Percentiles rank a stretch among this genome's conserved stretches.
Conservation (phyloP, 2,888 invertebrate species). For the Eurois occulta region DNA sequence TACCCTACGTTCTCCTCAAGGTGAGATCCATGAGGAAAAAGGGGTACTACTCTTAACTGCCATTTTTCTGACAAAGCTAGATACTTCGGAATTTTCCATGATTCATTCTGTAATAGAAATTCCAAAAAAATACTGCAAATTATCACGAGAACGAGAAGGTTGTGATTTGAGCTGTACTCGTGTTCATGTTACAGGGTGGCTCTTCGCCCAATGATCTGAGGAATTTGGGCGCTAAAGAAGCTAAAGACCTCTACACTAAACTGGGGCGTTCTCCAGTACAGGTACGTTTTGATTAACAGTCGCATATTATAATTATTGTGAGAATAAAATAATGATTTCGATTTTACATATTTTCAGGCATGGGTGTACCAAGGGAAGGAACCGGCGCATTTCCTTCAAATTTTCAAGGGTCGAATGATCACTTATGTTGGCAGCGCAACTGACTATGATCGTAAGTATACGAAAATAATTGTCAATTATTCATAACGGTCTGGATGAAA, state of each 20-base stretch:
- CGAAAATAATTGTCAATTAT: not conserved
- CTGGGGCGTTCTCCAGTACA: conserved; percentile 88
- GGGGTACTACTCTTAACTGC: not conserved
- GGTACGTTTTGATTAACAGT: conserved; percentile 71
- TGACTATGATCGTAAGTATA: conserved; percentile 91
- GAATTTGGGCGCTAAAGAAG: conserved; percentile 92
- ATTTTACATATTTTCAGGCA: conserved; percentile 83
- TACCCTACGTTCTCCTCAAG: not conserved
- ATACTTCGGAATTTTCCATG: not conserved
- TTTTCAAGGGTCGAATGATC: conserved; percentile 96
- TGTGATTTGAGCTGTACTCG: not conserved
- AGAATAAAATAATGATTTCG: not conserved
- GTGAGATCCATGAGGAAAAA: not conserved
- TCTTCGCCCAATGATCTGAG: conserved; percentile 94
- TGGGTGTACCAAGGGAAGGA: conserved; percentile 97
- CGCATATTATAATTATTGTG: not conserved
- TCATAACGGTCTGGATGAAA: not conserved
- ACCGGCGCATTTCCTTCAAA: conserved; percentile 97
- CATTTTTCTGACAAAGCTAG: not conserved
- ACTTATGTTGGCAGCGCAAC: conserved; percentile 93
- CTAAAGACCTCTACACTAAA: conserved; percentile 89
- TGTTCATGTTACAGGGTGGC: conserved; percentile 90
- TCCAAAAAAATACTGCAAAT: not conserved
- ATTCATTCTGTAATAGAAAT: not conserved
- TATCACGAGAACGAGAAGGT: not conserved